A percentile compares a stretch with the other conserved stretches of the same genome.
phyloP scores from a whole-genome alignment of 2,888 invertebrate species.

The Ferdinandea cuprea region DNA sequence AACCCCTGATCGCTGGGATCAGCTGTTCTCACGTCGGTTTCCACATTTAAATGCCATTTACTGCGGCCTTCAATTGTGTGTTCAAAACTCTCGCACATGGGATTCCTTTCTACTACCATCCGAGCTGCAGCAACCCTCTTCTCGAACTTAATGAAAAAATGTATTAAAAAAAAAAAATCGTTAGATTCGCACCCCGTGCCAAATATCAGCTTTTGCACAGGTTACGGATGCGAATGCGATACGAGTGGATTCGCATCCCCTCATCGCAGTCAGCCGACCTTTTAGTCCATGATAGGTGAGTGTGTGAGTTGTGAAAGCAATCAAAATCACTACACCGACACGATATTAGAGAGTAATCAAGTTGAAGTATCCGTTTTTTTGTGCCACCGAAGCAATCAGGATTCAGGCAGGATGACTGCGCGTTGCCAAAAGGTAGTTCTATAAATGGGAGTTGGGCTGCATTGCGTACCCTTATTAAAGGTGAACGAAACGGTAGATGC shows the following conservation, averaged over 20 bases:
- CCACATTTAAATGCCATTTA: slow-evolving; percentile 74
- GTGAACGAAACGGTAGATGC: slow-evolving; percentile 44
- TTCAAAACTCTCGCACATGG: slow-evolving; percentile 68
- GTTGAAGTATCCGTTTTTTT: slow-evolving; percentile 69
- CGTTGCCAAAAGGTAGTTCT: slow-evolving; percentile 61
- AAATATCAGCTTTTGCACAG: slow-evolving; percentile 55
- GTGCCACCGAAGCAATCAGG: slow-evolving; percentile 61
- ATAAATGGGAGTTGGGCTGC: slow-evolving; percentile 39
- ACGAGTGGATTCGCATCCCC: slow-evolving; percentile 44
- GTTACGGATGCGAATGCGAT: no score
- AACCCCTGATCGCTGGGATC: slow-evolving; percentile 70
- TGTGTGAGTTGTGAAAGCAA: slow-evolving; percentile 74
- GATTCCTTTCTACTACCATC: slow-evolving; percentile 34
- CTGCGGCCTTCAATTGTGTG: slow-evolving; percentile 75
- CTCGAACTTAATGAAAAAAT: neutral
- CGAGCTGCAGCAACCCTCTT: slow-evolving; percentile 50
- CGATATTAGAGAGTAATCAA: slow-evolving; percentile 75
- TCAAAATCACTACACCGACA: slow-evolving; percentile 75
- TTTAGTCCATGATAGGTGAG: slow-evolving; percentile 49
- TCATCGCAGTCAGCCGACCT: neutral
- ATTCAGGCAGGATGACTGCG: slow-evolving; percentile 64
- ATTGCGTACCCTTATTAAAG: slow-evolving; percentile 56
- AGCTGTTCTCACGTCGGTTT: slow-evolving; percentile 75
- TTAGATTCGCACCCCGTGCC: slow-evolving; percentile 73
- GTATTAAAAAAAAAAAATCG: slow-evolving; percentile 16